Base-by-base conservation (phyloP, 2,797 vertebrate genomes). In the Neosilurus mollespiculum region DNA sequence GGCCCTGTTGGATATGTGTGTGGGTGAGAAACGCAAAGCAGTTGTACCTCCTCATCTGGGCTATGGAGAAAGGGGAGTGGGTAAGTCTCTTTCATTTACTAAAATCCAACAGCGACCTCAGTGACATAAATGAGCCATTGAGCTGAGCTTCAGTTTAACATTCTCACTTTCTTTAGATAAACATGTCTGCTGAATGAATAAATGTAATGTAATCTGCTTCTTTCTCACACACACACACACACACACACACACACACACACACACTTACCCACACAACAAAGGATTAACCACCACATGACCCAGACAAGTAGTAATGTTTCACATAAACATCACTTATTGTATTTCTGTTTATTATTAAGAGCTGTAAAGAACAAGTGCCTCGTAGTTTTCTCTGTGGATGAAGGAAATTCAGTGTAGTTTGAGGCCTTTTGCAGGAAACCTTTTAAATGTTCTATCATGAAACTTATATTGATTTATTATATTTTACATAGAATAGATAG, bases 51-150 rank as follows among this genome's bases (percentile, higher is more conserved):
- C 98, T 84, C 98, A 99, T 78, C 93, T 99, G 22, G 98, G 96
- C 72, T 99, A 99, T 0, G 98, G 98, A 83, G 97, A 99, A 90
- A 94, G 95, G 54, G 98, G 98, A 82, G 96, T 99, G 78, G 95
- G 98, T 99, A 86, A 96, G 97, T 93, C 16, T 18, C 22, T 15
- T 26, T 49, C 2, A 22, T 43, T 65, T 9, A 77, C 10, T 37
- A 22, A 75, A 56, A 12, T 34, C 16, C 9, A 58, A 6, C 16
- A 58, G 18, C 5, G 51, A 26, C 5, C 16, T 56, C n/a, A 56
- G 5, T 54, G 24, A 56, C 53, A 20, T 24, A 20, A 30, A 4
- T 20, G n/a, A 56, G 24, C 53, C 15, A 56, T 20, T 75, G 53
- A 58, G 15, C 26, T 75, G 4, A 6, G 26, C 54, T 76, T 76